Base-by-base conservation (phyloP, 2,888 invertebrate species). In the Timema cristinae region DNA sequence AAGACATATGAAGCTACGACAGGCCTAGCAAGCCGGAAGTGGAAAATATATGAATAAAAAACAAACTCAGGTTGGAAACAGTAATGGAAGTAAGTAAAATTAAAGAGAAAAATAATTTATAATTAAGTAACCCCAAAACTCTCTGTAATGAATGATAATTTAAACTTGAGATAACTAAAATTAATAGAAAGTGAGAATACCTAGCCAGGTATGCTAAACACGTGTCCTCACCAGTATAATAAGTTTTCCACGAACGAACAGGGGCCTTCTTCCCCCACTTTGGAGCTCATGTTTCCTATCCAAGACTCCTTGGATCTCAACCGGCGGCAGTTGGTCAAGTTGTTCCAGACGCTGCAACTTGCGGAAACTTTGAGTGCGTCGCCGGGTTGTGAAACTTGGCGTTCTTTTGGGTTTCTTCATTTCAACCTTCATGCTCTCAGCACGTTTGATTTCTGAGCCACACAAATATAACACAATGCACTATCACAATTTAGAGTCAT, bases 251-350 rank as follows among this genome's bases (percentile, higher is more conserved):
- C 0, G 96, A 94, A 7, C 98, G 87, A 7, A 97, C 94, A 0
- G 97, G 92, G 0, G 98, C 97, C 77, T 94, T 91, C 83, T 96
- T 97, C 15, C 96, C 10, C 97, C 97, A 74, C 92, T 91, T 73
- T 95, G 94, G 0, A 95, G 85, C 77, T 97, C 95, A 80, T 98
- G 98, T 82, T 99, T 99, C 69, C 98, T 88, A 77, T 98, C 98
- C 71, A 99, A 82, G 78, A 88, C 85, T 76, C 96, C 95, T 83
- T 96, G 93, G 61, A 97, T 94, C 82, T 96, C 97, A 0, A 95
- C 94, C 0, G 95, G 94, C 6, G 96, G 95, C 75, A 96, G 82
- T 81, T 78, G 83, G 78, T 85, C 83, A 76, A 85, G 81, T 73
- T 84, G 84, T 74, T 85, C 85, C 79, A 86, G 82, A 75, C 87